Conservation (phyloP, 2,113 vertebrate species). For the Patagioenas fasciata region DNA sequence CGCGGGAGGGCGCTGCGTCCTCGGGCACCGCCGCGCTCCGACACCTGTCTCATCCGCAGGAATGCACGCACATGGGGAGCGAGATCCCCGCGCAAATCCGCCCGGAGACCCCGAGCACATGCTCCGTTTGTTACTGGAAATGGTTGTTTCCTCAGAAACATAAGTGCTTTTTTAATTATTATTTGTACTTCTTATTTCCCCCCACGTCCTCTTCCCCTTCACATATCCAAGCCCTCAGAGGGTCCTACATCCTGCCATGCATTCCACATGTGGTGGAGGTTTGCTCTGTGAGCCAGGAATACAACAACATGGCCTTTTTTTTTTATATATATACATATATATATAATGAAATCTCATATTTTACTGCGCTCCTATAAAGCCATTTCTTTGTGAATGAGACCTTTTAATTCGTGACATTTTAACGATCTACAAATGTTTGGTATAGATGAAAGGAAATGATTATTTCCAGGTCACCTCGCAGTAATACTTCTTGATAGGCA, state of each 20-base stretch:
- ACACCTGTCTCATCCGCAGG: constrained; percentile 66
- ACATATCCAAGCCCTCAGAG: constrained; percentile 27
- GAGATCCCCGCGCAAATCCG: constrained; percentile 59
- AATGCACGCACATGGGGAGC: constrained; percentile 58
- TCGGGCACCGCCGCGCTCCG: constrained; percentile 42
- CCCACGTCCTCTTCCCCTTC: background rate
- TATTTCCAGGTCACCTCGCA: constrained; percentile 59
- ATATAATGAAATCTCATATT: constrained; percentile 61
- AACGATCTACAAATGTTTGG: constrained; percentile 57
- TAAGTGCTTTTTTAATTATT: background rate
- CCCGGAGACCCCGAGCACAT: background rate
- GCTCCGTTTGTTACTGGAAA: constrained; percentile 32
- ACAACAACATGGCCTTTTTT: constrained; percentile 11
- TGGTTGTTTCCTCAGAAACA: constrained; percentile 23
- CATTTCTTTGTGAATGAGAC: constrained; percentile 30
- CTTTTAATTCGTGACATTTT: constrained; percentile 53
- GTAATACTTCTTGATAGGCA: constrained; percentile 62
- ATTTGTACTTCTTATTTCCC: background rate
- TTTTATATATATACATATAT: background rate
- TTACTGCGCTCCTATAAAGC: constrained; percentile 47
- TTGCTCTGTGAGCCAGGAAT: constrained; percentile 17
- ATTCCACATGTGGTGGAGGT: constrained; percentile 49
- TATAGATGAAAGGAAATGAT: constrained; percentile 64
- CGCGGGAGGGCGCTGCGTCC: constrained; percentile 44
- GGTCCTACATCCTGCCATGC: constrained; percentile 53